Conservation (phyloP, 1,140 invertebrate species). For the Nautilus pompilius region DNA sequence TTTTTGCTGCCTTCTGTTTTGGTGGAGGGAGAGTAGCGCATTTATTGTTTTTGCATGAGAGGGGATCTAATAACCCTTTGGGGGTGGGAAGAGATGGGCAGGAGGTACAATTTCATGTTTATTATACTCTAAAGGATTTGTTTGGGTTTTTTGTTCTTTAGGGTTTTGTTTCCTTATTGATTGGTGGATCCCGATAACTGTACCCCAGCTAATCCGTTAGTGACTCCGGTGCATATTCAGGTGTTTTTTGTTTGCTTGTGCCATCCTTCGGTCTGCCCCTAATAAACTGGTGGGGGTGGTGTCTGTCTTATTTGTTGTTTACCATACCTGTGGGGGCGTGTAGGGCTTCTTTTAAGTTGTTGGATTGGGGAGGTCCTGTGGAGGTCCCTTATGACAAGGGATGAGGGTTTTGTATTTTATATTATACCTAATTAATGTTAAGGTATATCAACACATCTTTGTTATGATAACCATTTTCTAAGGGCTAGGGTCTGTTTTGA, state of each 20-base stretch:
- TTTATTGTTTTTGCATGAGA: constrained; percentile 37
- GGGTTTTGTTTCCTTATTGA: constrained; percentile 59
- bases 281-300: constrained; percentile 70
- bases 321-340: too few relatives aligned
- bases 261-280: constrained; percentile 70
- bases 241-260: constrained; percentile 75
- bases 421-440: too few relatives aligned
- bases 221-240: constrained; percentile 70
- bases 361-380: too few relatives aligned
- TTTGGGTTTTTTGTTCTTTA: constrained; percentile 41
- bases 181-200: constrained; percentile 70
- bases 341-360: too few relatives aligned
- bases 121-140: constrained; percentile 33
- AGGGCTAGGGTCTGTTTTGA: too few relatives aligned
- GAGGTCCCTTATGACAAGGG: too few relatives aligned
- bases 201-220: constrained; percentile 66
- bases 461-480: too few relatives aligned
- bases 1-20: constrained; percentile 70
- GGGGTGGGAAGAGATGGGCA: constrained; percentile 62
- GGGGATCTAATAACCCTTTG: constrained; percentile 63
- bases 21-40: constrained; percentile 61
- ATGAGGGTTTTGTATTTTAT: too few relatives aligned
- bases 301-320: neutral
- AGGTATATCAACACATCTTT: too few relatives aligned
- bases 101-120: constrained; percentile 62